A percentile compares a stretch with the other conserved stretches of the same genome.
Conservation (phyloP, 1,140 invertebrate species). For the Drosophila auraria region DNA sequence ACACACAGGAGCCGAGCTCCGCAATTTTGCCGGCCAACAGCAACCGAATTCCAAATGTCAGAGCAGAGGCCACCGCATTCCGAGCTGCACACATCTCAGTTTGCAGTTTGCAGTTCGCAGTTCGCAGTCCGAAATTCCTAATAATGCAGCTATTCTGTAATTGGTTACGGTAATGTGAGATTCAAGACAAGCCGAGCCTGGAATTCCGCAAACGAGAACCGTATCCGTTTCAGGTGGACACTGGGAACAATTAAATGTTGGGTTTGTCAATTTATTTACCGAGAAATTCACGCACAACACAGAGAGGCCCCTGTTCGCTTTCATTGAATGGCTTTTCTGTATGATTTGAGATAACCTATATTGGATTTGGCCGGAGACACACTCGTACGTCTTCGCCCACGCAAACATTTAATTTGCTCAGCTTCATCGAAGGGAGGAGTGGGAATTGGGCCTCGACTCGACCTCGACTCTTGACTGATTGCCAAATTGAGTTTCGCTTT, state of each 20-base stretch:
- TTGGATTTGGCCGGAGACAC: conserved; percentile 21
- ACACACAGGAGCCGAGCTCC: too few species aligned
- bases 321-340: not conserved
- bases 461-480: conserved; percentile 45
- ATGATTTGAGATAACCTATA: conserved; percentile 33
- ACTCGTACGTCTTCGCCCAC: conserved; percentile 39
- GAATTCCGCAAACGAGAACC: too few species aligned
- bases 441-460: conserved; percentile 2
- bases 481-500: conserved; percentile 57
- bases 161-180: too few species aligned
- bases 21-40: too few species aligned
- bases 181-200: too few species aligned
- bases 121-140: too few species aligned
- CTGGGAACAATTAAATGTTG: not conserved
- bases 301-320: not conserved
- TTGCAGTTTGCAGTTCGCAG: too few species aligned
- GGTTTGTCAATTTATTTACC: not conserved
- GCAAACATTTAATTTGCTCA: conserved; percentile 28
- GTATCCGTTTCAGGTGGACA: too few species aligned
- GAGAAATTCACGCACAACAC: not conserved
- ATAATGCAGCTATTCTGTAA: too few species aligned
- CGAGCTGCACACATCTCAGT: too few species aligned
- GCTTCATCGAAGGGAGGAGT: conserved; percentile 2
- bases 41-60: too few species aligned
- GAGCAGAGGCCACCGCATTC: too few species aligned